phyloP scores from a whole-genome alignment of 2,888 invertebrate species.

The Calameuta filiformis region DNA sequence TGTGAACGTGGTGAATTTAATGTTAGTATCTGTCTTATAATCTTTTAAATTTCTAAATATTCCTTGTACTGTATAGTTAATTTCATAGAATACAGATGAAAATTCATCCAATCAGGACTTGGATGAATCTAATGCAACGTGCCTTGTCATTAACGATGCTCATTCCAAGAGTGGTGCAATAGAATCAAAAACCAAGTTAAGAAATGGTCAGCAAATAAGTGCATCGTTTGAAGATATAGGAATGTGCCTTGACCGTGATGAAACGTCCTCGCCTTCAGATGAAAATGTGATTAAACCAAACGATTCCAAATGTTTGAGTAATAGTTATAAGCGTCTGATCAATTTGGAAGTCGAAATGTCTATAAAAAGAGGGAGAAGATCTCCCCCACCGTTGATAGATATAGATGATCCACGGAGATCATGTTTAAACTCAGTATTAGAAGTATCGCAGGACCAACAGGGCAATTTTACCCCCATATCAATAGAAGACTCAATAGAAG shows the following conservation, averaged over 20 bases:
- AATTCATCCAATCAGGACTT: background rate
- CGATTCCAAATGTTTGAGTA: background rate
- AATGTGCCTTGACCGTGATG: background rate
- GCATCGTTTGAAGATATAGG: background rate
- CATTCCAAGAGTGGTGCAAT: background rate
- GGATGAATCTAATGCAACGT: background rate
- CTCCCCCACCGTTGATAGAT: conserved; percentile 9
- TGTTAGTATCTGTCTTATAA: background rate
- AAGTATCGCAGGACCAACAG: background rate
- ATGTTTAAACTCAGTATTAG: background rate
- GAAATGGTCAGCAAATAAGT: background rate
- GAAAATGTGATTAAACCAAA: background rate
- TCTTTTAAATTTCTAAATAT: background rate
- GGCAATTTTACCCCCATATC: background rate
- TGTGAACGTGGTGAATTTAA: background rate
- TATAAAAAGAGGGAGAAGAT: conserved; percentile 13
- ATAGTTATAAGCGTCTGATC: background rate
- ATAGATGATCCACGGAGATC: background rate
- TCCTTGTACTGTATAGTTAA: background rate
- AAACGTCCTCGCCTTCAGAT: background rate
- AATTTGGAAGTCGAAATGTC: background rate
- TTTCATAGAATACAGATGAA: background rate
- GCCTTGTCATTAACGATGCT: background rate
- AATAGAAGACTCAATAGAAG: background rate
- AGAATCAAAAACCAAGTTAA: background rate